phyloP scores from a whole-genome alignment of 2,113 vertebrate genomes.

The Bostrychus sinensis region DNA sequence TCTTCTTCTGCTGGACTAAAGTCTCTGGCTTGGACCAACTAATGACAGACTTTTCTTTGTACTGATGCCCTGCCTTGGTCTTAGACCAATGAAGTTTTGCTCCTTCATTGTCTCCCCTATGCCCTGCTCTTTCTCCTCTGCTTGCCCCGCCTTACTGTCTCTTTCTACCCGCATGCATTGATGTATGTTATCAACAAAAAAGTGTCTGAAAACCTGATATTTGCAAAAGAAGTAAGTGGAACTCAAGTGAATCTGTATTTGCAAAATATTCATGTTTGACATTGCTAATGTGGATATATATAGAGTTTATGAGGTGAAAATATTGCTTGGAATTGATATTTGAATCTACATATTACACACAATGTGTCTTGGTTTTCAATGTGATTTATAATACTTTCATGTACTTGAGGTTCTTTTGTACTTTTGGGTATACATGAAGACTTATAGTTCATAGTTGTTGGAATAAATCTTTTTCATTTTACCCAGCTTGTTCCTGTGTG shows the following conservation, averaged over 20 bases:
- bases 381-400: conserved; percentile 89
- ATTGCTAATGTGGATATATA: conserved; percentile 76
- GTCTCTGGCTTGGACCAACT: conserved; percentile 65
- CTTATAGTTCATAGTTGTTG: conserved; percentile 82
- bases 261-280: conserved; percentile 72
- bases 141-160: conserved; percentile 69
- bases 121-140: conserved; percentile 26
- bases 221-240: conserved; percentile 66
- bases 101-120: conserved; percentile 48
- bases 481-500: conserved; percentile 73
- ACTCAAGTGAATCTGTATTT: conserved; percentile 68
- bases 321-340: conserved; percentile 78
- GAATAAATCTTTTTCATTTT: conserved; percentile 88
- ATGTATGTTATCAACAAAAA: conserved; percentile 88
- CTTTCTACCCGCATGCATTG: conserved; percentile 89
- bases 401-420: conserved; percentile 88
- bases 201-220: conserved; percentile 70
- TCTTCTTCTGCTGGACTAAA: conserved; percentile 68
- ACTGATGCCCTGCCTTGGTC: conserved; percentile 71
- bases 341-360: conserved; percentile 69
- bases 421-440: conserved; percentile 82
- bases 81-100: conserved; percentile 66
- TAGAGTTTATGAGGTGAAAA: conserved; percentile 73
- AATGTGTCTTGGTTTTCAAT: conserved; percentile 81
- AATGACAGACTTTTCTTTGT: conserved; percentile 64